Evolutionary conservation across 1,140 invertebrate genomes (phyloP).

Genomic region (Drosophila fuyamai): DNA sequence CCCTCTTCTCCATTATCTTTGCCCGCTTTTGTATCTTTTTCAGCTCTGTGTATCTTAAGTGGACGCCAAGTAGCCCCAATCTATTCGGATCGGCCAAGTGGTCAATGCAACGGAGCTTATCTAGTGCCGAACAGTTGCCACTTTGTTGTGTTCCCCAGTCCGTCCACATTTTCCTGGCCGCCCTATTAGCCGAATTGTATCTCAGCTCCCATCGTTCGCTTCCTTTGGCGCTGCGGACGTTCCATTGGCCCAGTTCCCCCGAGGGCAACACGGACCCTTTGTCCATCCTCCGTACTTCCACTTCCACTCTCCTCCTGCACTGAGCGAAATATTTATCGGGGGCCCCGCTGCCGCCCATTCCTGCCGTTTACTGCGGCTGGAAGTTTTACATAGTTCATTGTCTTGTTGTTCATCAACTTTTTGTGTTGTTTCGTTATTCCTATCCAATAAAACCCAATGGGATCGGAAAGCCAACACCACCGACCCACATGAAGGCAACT

Average conservation of each 20-base stretch:
- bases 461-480: conserved; percentile 14
- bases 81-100: conserved; percentile 50
- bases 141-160: conserved; percentile 35
- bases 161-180: conserved; percentile 12
- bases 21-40: conserved; percentile 48
- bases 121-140: conserved; percentile 69
- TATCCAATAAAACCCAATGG: conserved; percentile 51
- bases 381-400: conserved; percentile 73
- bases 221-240: conserved; percentile 23
- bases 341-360: background rate
- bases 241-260: conserved; percentile 49
- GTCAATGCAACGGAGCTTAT: conserved; percentile 68
- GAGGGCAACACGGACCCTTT: conserved; percentile 55
- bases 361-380: conserved; percentile 52
- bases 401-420: conserved; percentile 78
- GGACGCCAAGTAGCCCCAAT: conserved; percentile 60
- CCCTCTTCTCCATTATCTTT: conserved; percentile 30
- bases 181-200: conserved; percentile 60
- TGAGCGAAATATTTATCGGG: conserved; percentile 47
- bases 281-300: conserved; percentile 11
- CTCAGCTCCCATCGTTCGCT: conserved; percentile 42
- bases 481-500: background rate
- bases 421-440: conserved; percentile 44
- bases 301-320: conserved; percentile 7
- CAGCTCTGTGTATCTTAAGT: conserved; percentile 71